Base-by-base conservation (phyloP, 1,140 invertebrate species). In the Bemisia tabaci region DNA sequence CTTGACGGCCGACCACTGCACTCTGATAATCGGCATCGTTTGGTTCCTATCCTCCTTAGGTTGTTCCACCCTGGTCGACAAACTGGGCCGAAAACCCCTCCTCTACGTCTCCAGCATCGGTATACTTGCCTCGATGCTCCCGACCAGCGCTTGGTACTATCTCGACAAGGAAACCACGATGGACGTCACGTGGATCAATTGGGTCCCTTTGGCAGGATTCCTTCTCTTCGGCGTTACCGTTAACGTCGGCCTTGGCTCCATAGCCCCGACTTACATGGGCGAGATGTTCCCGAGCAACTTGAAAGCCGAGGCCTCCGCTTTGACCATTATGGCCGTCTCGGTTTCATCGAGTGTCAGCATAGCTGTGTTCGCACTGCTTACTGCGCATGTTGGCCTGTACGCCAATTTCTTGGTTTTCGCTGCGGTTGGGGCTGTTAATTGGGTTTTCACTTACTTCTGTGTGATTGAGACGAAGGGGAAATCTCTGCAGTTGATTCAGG, bases 401-500 rank as follows among this genome's bases (percentile, higher is more conserved):
- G 82, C 82, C 9, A 85, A 87, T 1, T 94, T 92, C 79, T 91
- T 88, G 82, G 79, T 92, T 26, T 95, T 95, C 75, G 81, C 85
- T 11, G 81, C 80, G 1, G 85, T 84, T 75, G 89, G 88, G 60
- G 77, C 86, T 12, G 26, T 84, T 0, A 83, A 88, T 39, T 62
- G 59, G 22, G 22, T 70, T 1, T 88, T 87, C 72, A 81, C 83
- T 0, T 77, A 87, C 25, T 81, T 78, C 67, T 80, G 86, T 66
- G 81, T 93, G n/a, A 89, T 90, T 0, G 90, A 93, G 77, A 93
- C 91, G 0, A 92, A 91, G 77, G 87, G 87, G 22, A 87, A 88
- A 76, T 84, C 82, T 61, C 79, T 91, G 26, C 82, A 87, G 68
- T 81, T 92, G 77, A 91, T 93, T 25, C 86, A 88, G 71, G 80